Conservation (phyloP, 1,140 invertebrate species). For the honey bee (Apis mellifera) region DNA sequence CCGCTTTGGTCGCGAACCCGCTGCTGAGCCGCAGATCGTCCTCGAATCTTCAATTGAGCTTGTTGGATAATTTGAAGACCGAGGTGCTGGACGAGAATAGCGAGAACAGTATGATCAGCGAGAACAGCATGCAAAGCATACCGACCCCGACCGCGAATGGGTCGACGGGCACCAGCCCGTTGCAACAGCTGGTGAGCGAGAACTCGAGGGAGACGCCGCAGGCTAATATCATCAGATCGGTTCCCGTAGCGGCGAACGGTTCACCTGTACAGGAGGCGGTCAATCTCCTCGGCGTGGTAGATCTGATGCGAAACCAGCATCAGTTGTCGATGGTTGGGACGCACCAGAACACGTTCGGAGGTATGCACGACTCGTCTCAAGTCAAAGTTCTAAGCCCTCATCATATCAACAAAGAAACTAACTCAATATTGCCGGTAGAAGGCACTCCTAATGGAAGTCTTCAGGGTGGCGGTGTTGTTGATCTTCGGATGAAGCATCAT, state of each 20-base stretch:
- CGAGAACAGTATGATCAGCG: constrained; percentile 83
- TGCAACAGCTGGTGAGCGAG: constrained; percentile 76
- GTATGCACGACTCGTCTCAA: constrained; percentile 74
- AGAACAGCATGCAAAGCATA: constrained; percentile 79
- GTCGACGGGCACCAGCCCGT: constrained; percentile 65
- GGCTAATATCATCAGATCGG: constrained; percentile 66
- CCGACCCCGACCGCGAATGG: constrained; percentile 64
- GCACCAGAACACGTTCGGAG: constrained; percentile 71
- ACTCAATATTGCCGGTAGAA: constrained; percentile 76
- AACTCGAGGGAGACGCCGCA: constrained; percentile 72
- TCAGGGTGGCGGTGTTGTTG: constrained; percentile 75
- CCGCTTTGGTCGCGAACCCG: constrained; percentile 72
- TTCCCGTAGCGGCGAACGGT: constrained; percentile 55
- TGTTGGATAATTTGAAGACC: constrained; percentile 84
- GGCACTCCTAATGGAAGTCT: constrained; percentile 64
- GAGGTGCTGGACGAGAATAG: constrained; percentile 87
- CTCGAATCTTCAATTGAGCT: constrained; percentile 77
- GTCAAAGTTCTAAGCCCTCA: constrained; percentile 77
- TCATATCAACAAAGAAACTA: constrained; percentile 80
- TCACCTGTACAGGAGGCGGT: constrained; percentile 74
- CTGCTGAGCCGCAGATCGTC: constrained; percentile 73
- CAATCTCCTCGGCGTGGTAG: constrained; percentile 75
- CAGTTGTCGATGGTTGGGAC: constrained; percentile 64
- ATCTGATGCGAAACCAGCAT: constrained; percentile 77
- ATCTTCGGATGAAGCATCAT: constrained; percentile 79